Conservation (phyloP, 2,888 invertebrate genomes). For the Erebia palarica region DNA sequence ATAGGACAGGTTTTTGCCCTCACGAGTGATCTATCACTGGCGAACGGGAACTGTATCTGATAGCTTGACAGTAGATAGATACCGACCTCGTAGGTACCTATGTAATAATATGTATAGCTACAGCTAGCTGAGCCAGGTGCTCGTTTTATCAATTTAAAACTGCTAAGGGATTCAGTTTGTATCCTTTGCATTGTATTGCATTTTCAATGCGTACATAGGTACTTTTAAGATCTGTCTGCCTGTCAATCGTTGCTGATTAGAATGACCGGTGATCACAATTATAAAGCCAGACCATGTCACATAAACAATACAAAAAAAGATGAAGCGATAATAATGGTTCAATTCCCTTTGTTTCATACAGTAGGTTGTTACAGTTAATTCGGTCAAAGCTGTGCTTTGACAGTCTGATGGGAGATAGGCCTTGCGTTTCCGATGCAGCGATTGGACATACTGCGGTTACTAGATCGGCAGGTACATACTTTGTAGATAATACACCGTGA, state of each 20-base stretch:
- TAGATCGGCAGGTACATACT: too few species aligned
- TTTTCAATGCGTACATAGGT: too few species aligned
- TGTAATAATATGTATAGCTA: too few species aligned
- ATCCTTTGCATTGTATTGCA: too few species aligned
- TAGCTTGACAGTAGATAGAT: slow-evolving; percentile 25
- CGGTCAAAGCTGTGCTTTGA: slow-evolving; percentile 34
- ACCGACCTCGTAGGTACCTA: neutral
- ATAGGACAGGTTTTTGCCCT: slow-evolving; percentile 36
- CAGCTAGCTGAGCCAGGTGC: too few species aligned
- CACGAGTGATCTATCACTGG: slow-evolving; percentile 58
- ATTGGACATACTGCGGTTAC: slow-evolving; percentile 12
- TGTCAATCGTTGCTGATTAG: neutral
- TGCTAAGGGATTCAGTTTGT: too few species aligned
- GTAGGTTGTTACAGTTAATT: slow-evolving; percentile 27
- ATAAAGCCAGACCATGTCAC: slow-evolving; percentile 33
- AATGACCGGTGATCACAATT: slow-evolving; percentile 5
- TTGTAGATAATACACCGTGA: too few species aligned
- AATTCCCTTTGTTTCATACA: slow-evolving; percentile 31
- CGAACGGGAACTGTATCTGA: slow-evolving; percentile 51
- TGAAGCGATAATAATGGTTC: slow-evolving; percentile 34
- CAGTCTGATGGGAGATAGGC: slow-evolving; percentile 32
- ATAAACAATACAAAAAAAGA: slow-evolving; percentile 33
- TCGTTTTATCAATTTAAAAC: too few species aligned
- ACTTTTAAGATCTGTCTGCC: neutral
- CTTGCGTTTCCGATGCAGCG: slow-evolving; percentile 23